Evolutionary conservation across 35 echinoderm and acorn worm species (phyloP).

Genomic region (Amphiura filiformis): DNA sequence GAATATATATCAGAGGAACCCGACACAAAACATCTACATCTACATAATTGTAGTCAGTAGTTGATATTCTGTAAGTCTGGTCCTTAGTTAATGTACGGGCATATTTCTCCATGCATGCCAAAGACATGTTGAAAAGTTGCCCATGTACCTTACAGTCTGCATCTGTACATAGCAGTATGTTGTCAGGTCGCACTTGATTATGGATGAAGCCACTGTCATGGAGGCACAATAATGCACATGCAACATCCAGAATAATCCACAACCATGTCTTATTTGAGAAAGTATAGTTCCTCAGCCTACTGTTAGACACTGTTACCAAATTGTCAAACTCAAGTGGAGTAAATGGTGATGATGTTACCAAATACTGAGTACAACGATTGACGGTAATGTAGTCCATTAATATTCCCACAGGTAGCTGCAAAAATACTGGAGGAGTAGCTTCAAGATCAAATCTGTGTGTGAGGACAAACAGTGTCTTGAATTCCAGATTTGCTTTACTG

Average conservation of each 20-base stretch:
- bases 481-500: neutral
- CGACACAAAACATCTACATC: neutral
- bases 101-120: neutral
- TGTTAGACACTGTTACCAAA: neutral
- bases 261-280: neutral
- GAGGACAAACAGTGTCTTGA: neutral
- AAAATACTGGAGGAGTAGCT: no score
- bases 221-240: neutral
- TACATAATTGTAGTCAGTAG: neutral
- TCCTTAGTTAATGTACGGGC: neutral
- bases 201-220: neutral
- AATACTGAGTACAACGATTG: neutral
- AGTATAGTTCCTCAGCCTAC: neutral
- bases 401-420: neutral
- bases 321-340: neutral
- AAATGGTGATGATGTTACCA: neutral
- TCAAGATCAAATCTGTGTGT: no score
- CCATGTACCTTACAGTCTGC: neutral
- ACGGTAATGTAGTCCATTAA: neutral
- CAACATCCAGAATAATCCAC: neutral
- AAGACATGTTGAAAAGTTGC: neutral
- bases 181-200: neutral
- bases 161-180: neutral
- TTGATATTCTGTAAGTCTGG: neutral
- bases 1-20: neutral